Evolutionary conservation across 2,113 vertebrate species (phyloP).

Genomic region (Sapayoa aenigma): DNA sequence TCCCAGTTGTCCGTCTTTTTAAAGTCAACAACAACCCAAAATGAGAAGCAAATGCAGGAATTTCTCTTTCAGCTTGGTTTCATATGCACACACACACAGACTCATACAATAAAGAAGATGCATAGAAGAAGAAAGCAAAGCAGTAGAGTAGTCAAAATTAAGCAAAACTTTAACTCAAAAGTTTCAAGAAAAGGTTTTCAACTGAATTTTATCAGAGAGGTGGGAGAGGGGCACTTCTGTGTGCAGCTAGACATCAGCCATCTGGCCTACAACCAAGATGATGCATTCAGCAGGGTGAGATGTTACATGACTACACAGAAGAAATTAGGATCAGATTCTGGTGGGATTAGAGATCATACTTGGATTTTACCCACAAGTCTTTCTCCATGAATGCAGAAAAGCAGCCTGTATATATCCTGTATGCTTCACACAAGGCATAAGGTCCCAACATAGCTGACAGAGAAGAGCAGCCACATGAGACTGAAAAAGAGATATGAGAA

Average conservation of each 20-base stretch:
- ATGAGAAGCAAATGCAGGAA: background rate
- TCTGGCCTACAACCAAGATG: background rate
- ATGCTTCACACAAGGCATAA: background rate
- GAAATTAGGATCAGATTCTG: background rate
- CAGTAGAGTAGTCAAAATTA: background rate
- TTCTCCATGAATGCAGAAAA: background rate
- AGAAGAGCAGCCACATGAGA: background rate
- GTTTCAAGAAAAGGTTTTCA: background rate
- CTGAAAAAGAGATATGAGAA: background rate
- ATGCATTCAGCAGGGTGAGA: background rate
- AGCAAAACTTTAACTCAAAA: background rate
- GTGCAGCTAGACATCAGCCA: background rate
- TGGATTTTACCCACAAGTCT: background rate
- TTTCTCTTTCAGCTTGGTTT: background rate
- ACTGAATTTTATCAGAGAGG: accelerated
- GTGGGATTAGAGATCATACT: background rate
- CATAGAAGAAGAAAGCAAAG: background rate
- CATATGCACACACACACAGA: background rate
- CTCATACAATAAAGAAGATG: background rate
- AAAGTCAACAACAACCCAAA: background rate
- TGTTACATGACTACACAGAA: background rate
- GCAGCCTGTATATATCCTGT: background rate
- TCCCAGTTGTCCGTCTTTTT: too few relatives aligned
- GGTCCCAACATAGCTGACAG: background rate
- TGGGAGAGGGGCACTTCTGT: accelerated